Evolutionary conservation across 2,797 vertebrate genomes (phyloP).

Genomic region (Antennarius maculatus): DNA sequence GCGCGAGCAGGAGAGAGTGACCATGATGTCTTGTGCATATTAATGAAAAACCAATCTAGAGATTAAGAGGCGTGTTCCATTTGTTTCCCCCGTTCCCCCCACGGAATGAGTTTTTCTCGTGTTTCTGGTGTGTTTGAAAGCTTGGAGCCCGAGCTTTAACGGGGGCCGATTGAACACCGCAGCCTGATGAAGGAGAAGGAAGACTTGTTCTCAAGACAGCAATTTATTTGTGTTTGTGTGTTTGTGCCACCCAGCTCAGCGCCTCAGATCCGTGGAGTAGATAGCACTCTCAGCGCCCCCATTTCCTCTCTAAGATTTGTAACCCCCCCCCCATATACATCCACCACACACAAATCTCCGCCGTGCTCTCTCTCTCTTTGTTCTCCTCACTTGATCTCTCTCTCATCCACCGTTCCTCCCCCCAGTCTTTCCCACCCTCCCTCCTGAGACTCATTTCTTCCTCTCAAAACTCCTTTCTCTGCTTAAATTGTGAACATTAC

Average conservation of each 20-base stretch:
- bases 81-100: constrained; percentile 51
- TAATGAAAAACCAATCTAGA: constrained; percentile 72
- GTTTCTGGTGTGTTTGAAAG: constrained; percentile 55
- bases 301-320: constrained; percentile 69
- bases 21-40: constrained; percentile 75
- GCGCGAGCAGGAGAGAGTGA: constrained; percentile 67
- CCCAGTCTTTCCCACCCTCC: constrained; percentile 44
- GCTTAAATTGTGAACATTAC: constrained; percentile 76
- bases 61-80: constrained; percentile 67
- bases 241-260: constrained; percentile 68
- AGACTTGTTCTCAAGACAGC: constrained; percentile 63
- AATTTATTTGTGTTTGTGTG: constrained; percentile 73
- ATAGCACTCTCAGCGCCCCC: constrained; percentile 63
- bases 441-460: constrained; percentile 61
- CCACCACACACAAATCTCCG: constrained; percentile 46
- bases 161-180: constrained; percentile 55
- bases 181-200: constrained; percentile 66
- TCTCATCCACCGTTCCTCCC: constrained; percentile 39
- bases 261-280: constrained; percentile 69
- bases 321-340: constrained; percentile 20
- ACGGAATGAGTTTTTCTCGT: constrained; percentile 42
- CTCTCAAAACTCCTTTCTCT: constrained; percentile 65
- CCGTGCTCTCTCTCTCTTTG: constrained; percentile 27
- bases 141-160: constrained; percentile 58
- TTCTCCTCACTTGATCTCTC: constrained; percentile 39